Base-by-base conservation (phyloP, 2,888 invertebrate genomes). In the Microplitis manilae region DNA sequence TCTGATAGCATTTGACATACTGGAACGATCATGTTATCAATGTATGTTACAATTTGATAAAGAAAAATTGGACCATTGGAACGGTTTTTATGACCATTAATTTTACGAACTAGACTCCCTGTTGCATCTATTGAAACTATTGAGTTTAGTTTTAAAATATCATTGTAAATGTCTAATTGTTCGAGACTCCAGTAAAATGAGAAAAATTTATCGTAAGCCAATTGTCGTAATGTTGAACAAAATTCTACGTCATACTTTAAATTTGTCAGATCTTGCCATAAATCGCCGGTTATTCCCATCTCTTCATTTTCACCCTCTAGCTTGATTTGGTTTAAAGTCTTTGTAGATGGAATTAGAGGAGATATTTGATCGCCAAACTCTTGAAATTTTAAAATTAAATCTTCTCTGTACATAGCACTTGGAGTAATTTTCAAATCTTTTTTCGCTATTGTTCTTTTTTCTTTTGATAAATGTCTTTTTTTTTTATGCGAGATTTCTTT, bases 121-220 rank as follows among this genome's bases (percentile, higher is more conserved):
- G 6, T 20, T 20, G 77, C 77, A 75, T 77, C 77, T 17, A 77
- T 77, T 39, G 77, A 75, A 74, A 77, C 30, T 69, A 39, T 13
- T 30, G 77, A 59, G 65, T 40, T 39, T 60, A 69, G 64, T 17
- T 77, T 77, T 50, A 59, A 41, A 40, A 77, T 64, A 17, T 77
- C 64, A 62, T 77, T 75, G 50, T 77, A 30, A 5, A 77, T 40
- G 20, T 77, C 77, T 17, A 69, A 64, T 77, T 77, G 65, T 62
- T 75, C 77, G 17, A 17, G 38, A 13, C 59, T 77, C 77, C 77
- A 77, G 61, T 74, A 77, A 61, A 69, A 41, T 15, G 64, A 39
- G 69, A 39, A 68, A 74, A 77, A 62, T 75, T 75, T 75, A 38
- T 70, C 59, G 15, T 20, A 7, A 64, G 9, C 64, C 64, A 15